Evolutionary conservation across 2,113 vertebrate genomes (phyloP).

Genomic region (Hydrolagus affinis): DNA sequence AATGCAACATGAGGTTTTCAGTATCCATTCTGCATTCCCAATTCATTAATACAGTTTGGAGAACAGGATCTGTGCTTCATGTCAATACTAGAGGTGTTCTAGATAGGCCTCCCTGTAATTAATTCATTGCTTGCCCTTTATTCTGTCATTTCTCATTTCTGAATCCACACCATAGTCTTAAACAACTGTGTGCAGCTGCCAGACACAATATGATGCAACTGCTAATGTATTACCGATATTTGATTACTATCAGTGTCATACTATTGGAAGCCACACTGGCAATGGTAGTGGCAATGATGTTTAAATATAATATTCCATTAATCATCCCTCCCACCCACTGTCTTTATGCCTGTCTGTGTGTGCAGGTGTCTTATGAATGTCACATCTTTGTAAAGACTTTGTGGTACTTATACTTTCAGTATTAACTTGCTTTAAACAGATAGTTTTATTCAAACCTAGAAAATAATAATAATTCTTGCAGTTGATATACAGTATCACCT

Average conservation of each 20-base stretch:
- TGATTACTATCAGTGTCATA: slow-evolving; percentile 1
- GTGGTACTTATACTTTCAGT: not conserved
- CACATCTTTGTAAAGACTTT: not conserved
- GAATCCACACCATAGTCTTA: not conserved
- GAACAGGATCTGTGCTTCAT: not conserved
- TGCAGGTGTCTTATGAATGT: not conserved
- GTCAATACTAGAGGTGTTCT: not conserved
- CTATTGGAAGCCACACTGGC: not conserved
- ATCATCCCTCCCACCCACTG: not conserved
- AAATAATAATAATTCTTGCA: not conserved
- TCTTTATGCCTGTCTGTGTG: not conserved
- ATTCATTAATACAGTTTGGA: not conserved
- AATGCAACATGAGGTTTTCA: not conserved
- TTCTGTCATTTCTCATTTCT: not conserved
- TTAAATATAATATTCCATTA: not conserved
- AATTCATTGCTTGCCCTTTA: not conserved
- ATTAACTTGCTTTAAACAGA: not conserved
- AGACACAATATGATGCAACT: not conserved
- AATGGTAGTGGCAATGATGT: not conserved
- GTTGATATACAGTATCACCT: too few species aligned
- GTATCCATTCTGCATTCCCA: not conserved
- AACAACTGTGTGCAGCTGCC: not conserved
- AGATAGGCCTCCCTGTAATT: not conserved
- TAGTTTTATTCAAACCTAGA: not conserved
- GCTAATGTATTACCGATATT: not conserved